phyloP scores from a whole-genome alignment of 2,888 invertebrate species.

The Morpho achilles region DNA sequence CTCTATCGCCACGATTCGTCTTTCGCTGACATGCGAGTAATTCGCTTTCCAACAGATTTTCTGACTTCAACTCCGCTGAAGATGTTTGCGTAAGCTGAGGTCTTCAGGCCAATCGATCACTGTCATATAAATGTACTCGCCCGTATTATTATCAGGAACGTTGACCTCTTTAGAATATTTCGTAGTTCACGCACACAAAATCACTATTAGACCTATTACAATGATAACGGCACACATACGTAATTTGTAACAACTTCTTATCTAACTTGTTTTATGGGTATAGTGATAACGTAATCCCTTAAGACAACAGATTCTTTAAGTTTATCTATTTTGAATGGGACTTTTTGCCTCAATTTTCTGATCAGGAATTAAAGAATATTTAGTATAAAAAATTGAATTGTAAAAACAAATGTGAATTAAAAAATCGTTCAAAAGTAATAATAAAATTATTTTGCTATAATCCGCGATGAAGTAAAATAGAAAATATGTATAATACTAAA shows the following conservation, averaged over 20 bases:
- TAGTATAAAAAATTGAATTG: too few species aligned
- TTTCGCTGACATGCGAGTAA: conserved; percentile 51
- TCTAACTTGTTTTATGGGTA: conserved; percentile 58
- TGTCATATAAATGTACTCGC: conserved; percentile 57
- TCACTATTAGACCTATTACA: conserved; percentile 39
- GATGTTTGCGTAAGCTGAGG: conserved; percentile 66
- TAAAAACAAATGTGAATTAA: too few species aligned
- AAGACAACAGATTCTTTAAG: conserved; percentile 15
- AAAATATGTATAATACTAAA: too few species aligned
- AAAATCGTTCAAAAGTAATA: too few species aligned
- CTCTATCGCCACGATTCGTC: conserved; percentile 43
- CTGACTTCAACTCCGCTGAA: conserved; percentile 45
- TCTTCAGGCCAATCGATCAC: conserved; percentile 71
- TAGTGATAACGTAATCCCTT: conserved; percentile 30
- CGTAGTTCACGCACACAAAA: conserved; percentile 51
- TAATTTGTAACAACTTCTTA: conserved; percentile 44
- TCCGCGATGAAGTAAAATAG: too few species aligned
- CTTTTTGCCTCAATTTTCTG: too few species aligned
- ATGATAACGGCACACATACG: conserved; percentile 53
- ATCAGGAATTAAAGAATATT: too few species aligned
- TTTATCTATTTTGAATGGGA: too few species aligned
- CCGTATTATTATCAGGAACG: conserved; percentile 61
- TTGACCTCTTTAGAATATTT: conserved; percentile 55
- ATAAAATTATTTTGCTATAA: too few species aligned
- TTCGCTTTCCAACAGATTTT: conserved; percentile 48